These are phyloP conservation scores for Melozone crissalis DNA, from an alignment of 2,113 vertebrate species.

Conservation along the genomic window DNA sequence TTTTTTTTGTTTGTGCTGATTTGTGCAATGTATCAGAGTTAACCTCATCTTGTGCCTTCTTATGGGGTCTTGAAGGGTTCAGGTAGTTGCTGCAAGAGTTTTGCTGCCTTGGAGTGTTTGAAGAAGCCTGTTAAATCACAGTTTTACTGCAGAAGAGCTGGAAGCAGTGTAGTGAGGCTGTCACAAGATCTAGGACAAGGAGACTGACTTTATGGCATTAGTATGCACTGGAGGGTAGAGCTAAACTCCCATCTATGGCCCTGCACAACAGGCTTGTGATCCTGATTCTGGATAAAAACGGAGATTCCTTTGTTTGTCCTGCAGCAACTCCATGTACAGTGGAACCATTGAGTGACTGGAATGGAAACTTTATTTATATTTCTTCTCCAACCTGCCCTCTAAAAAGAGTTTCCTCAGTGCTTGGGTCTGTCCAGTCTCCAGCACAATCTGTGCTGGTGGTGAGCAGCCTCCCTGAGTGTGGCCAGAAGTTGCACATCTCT, in stretches of 20 bases:
- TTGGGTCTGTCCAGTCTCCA: no score
- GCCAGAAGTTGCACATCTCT: background rate
- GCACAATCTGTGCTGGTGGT: background rate
- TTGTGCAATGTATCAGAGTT: background rate
- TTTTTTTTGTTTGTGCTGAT: conserved; percentile 25
- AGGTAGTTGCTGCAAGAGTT: background rate
- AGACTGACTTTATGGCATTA: background rate
- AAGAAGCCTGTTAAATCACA: background rate
- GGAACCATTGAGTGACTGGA: background rate
- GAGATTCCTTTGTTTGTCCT: background rate
- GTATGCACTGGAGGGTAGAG: background rate
- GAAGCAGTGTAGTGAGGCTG: background rate
- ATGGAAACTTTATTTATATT: background rate
- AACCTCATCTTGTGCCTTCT: background rate
- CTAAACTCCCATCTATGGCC: background rate
- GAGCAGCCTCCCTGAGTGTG: background rate
- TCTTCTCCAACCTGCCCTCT: background rate
- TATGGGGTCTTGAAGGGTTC: background rate
- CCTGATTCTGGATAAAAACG: background rate
- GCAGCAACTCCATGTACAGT: background rate
- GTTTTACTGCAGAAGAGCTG: background rate
- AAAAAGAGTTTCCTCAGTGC: background rate
- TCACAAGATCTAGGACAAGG: background rate
- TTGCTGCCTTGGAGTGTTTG: background rate
- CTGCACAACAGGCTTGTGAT: background rate